Base-by-base conservation (phyloP, 2,888 invertebrate species). In the Chelonus formosanus region DNA sequence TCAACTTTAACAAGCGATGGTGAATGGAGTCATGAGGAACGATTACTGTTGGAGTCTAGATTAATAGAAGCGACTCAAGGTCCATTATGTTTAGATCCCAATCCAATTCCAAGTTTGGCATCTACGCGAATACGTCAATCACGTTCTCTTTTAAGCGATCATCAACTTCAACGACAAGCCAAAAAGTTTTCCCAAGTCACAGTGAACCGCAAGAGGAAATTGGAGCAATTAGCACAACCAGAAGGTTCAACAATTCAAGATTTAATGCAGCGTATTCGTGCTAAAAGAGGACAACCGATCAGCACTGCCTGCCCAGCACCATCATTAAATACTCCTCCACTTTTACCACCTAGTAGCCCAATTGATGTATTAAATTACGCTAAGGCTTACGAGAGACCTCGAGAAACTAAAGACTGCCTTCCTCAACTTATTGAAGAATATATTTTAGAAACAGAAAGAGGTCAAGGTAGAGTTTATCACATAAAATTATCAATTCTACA, bases 401-500 rank as follows among this genome's bases (percentile, higher is more conserved):
- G 88, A 48, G 87, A 89, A 59, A 89, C 89, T 5, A 86, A 87
- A 72, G 92, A 92, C 85, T 92, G 91, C 83, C 89, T 90, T 75
- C 93, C 94, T 52, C 91, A 92, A 83, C 86, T 94, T 56, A 90
- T 95, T 57, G 95, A 96, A 84, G 95, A 95, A 81, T 95, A 94
- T 83, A 91, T 94, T 63, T 85, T 97, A 74, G 96, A 97, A 85
- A 93, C 95, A 54, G 95, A 95, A 77, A 90, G 76, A 89, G 91
- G 5, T 88, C 89, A 75, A 87, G 87, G 67, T 82, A 87, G 90
- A 68, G 90, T 93, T 74, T 93, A 95, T 85, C 91, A 92, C 83
- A 95, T 95, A 78, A 93, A 93, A 82, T 87, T 97, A 74, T 92
- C 94, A 65, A 94, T 97, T 83, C 87, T 92, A 71, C 95, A 95